Percentiles rank a stretch among this genome's conserved stretches.
Conservation (phyloP, 1,140 invertebrate genomes). For the Vollenhovia emeryi region DNA sequence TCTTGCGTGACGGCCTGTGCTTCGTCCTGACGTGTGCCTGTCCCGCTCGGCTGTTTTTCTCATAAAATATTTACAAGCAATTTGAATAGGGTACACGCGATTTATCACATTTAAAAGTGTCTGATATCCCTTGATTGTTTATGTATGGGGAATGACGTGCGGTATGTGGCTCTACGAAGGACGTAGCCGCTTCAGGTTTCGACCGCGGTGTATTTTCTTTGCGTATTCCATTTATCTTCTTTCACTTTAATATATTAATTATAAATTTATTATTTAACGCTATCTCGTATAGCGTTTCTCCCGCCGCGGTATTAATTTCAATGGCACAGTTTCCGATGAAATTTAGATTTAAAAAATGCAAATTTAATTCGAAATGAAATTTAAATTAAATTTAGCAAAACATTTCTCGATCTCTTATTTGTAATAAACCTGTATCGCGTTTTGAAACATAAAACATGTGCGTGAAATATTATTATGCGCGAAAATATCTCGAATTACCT, state of each 20-base stretch:
- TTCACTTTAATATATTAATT: conserved; percentile 17
- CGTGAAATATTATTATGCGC: conserved; percentile 4
- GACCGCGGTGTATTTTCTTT: background rate
- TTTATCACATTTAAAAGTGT: conserved; percentile 33
- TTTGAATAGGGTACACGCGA: conserved; percentile 22
- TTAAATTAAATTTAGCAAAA: conserved; percentile 35
- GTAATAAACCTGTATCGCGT: background rate
- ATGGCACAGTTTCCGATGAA: background rate
- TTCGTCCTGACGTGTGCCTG: background rate
- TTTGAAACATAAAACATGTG: conserved; percentile 2
- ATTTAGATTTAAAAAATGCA: conserved; percentile 17
- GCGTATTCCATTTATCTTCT: background rate
- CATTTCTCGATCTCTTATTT: conserved; percentile 3
- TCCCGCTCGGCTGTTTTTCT: conserved; percentile 3
- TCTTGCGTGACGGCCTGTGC: conserved; percentile 9
- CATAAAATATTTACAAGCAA: conserved; percentile 33
- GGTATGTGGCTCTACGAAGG: background rate
- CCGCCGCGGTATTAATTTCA: conserved; percentile 1
- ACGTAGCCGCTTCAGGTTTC: background rate
- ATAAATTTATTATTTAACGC: conserved; percentile 43
- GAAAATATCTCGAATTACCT: conserved; percentile 1
- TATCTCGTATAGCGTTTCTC: background rate
- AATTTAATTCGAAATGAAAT: conserved; percentile 26
- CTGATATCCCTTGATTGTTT: conserved; percentile 2
- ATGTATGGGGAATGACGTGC: background rate